A percentile compares a stretch with the other conserved stretches of the same genome.
phyloP scores from a whole-genome alignment of 2,888 invertebrate species.

The Eudemis profundana region DNA sequence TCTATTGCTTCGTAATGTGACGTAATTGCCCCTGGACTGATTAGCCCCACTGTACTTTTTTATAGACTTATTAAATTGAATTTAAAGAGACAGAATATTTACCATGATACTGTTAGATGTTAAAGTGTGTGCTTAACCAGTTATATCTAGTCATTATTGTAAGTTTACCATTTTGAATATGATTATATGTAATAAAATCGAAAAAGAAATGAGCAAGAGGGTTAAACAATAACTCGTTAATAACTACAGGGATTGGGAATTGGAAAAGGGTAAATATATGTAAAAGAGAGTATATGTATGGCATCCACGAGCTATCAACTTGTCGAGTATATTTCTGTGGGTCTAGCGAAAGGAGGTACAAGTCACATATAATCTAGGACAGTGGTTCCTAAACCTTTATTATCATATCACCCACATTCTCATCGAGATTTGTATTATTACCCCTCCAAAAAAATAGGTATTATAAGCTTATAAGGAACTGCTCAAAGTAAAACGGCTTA shows the following conservation, averaged over 20 bases:
- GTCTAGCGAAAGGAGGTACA: background rate
- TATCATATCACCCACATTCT: no score
- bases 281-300: constrained; percentile 13
- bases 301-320: constrained; percentile 11
- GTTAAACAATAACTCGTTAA: constrained; percentile 44
- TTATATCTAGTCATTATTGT: constrained; percentile 57
- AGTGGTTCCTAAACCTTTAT: no score
- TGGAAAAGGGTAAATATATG: constrained; percentile 48
- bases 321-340: constrained; percentile 1
- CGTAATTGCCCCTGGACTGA: constrained; percentile 4
- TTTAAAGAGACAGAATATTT: constrained; percentile 30
- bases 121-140: constrained; percentile 49
- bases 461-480: no score
- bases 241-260: constrained; percentile 61
- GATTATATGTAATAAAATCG: constrained; percentile 6
- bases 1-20: background rate
- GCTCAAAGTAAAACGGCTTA: no score
- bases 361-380: no score
- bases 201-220: constrained; percentile 11
- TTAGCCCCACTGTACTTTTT: background rate
- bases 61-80: background rate
- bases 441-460: no score
- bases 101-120: constrained; percentile 23
- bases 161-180: constrained; percentile 42
- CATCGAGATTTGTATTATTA: no score